Conservation (phyloP, 2,888 invertebrate genomes). For the Galeopsomyia nigrocyanea region DNA sequence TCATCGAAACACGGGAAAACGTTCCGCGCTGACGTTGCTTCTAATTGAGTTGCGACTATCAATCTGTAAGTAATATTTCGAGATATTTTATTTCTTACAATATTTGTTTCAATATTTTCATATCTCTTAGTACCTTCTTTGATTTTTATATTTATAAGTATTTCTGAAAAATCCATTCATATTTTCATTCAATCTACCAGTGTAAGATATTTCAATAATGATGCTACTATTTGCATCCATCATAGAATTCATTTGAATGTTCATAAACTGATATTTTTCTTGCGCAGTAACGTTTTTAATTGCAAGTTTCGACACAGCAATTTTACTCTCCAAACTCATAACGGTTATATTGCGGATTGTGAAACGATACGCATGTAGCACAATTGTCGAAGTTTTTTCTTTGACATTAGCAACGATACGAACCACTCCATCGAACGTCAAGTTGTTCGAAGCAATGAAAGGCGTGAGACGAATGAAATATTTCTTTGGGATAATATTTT, state of each 20-base stretch:
- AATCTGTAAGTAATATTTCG: constrained; percentile 5
- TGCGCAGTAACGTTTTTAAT: neutral
- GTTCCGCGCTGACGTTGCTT: constrained; percentile 15
- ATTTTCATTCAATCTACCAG: constrained; percentile 2
- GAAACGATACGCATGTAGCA: constrained; percentile 6
- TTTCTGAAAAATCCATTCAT: constrained; percentile 37
- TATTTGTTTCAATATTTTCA: too few species aligned
- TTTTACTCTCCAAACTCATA: neutral
- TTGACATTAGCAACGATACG: constrained; percentile 2
- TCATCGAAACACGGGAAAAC: constrained; percentile 32
- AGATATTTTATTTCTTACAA: too few species aligned
- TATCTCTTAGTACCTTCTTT: too few species aligned
- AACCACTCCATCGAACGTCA: constrained; percentile 24
- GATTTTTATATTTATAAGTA: neutral
- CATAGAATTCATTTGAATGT: neutral
- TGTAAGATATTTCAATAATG: constrained; percentile 17
- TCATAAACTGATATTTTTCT: constrained; percentile 31
- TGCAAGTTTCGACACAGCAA: neutral
- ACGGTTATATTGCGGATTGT: neutral
- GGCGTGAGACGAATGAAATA: constrained; percentile 20
- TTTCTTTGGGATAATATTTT: constrained; percentile 1
- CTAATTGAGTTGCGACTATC: constrained; percentile 8
- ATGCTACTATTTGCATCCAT: neutral
- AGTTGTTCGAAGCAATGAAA: constrained; percentile 16
- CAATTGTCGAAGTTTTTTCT: neutral